phyloP scores from a whole-genome alignment of 2,888 invertebrate genomes.

The Prenolepis imparis region DNA sequence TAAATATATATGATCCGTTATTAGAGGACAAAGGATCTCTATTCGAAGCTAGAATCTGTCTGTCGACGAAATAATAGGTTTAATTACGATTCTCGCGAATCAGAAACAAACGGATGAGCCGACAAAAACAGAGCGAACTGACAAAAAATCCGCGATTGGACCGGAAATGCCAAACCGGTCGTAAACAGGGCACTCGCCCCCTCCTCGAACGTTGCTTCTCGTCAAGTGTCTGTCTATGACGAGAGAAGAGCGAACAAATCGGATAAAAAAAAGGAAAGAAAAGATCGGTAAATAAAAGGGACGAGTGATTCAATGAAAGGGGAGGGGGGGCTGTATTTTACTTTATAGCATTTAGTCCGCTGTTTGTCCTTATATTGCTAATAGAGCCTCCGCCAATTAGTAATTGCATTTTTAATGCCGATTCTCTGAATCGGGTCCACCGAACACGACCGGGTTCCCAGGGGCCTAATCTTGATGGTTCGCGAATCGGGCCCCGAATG shows the following conservation, averaged over 20 bases:
- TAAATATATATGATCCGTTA: not conserved
- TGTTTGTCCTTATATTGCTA: constrained; percentile 86
- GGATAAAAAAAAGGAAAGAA: constrained; percentile 6
- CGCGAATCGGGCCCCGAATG: constrained; percentile 56
- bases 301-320: constrained; percentile 32
- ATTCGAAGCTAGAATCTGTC: not conserved
- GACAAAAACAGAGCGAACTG: constrained; percentile 37
- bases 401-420: constrained; percentile 85
- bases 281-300: constrained; percentile 52
- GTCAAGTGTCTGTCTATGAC: constrained; percentile 63
- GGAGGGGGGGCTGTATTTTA: constrained; percentile 84
- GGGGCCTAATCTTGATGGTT: constrained; percentile 60
- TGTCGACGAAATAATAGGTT: not conserved
- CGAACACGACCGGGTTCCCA: constrained; percentile 36
- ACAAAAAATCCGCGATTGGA: constrained; percentile 71
- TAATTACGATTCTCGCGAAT: not conserved
- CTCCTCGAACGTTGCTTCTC: constrained; percentile 39
- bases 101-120: not conserved
- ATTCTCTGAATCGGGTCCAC: constrained; percentile 82
- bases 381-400: constrained; percentile 85
- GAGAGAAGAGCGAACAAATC: constrained; percentile 39
- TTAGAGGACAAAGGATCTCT: not conserved
- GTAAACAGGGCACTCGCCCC: constrained; percentile 68
- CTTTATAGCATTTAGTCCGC: constrained; percentile 85
- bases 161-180: constrained; percentile 81